Conservation (phyloP, 2,113 vertebrate genomes). For the Galeopterus variegatus region DNA sequence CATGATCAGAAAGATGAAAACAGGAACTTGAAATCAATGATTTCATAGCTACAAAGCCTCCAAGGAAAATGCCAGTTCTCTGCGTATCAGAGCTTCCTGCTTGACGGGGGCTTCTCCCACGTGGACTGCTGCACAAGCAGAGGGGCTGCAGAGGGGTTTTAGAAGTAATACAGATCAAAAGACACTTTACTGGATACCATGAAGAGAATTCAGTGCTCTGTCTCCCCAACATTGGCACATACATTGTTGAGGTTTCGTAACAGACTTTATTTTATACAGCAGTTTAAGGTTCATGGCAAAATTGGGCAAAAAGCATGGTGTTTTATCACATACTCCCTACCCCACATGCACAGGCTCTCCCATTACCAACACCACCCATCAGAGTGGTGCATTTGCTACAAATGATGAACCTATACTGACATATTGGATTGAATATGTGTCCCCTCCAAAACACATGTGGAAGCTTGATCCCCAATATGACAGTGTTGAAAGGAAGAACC, state of each 20-base stretch:
- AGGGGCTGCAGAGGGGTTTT: background rate
- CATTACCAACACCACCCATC: background rate
- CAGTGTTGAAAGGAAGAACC: too few relatives aligned
- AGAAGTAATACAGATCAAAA: background rate
- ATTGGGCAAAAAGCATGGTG: background rate
- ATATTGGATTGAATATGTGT: too few relatives aligned
- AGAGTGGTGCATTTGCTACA: background rate
- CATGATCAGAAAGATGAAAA: background rate
- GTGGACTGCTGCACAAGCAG: too few relatives aligned
- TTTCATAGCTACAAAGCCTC: background rate
- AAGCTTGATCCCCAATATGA: too few relatives aligned
- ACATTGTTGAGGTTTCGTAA: background rate
- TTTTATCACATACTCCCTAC: background rate
- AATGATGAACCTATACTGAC: accelerated
- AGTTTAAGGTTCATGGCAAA: background rate
- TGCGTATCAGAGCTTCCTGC: background rate
- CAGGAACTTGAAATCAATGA: background rate
- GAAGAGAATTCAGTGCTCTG: background rate
- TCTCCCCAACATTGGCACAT: background rate
- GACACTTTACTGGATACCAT: background rate
- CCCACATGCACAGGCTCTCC: accelerated
- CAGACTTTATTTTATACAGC: background rate
- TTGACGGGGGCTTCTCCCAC: accelerated
- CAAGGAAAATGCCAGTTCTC: background rate
- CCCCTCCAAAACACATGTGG: too few relatives aligned